Evolutionary conservation across 2,113 vertebrate genomes (phyloP).

Genomic region (Athene noctua): DNA sequence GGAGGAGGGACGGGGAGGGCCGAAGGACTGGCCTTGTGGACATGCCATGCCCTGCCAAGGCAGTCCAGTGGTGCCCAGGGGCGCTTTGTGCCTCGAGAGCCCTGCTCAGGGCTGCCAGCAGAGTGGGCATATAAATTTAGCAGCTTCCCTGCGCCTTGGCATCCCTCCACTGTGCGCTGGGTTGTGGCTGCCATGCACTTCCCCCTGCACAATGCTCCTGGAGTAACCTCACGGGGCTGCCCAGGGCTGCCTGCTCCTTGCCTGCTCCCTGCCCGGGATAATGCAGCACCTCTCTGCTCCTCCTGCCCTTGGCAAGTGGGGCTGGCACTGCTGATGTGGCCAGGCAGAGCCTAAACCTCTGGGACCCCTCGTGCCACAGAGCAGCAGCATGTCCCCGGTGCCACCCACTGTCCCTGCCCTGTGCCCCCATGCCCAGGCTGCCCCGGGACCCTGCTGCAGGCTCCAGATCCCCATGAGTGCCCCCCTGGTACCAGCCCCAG

Average conservation of each 20-base stretch:
- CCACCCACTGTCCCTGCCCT: background rate
- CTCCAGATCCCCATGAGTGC: accelerated
- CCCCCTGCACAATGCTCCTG: accelerated
- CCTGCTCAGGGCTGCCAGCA: accelerated
- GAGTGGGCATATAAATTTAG: accelerated
- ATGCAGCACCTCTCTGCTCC: background rate
- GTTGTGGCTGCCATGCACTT: accelerated
- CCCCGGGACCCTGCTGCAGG: background rate
- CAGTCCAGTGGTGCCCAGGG: background rate
- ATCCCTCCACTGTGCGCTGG: background rate
- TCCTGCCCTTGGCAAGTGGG: background rate
- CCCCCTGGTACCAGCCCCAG: background rate
- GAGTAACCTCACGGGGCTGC: accelerated
- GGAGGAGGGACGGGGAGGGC: constrained; percentile 61
- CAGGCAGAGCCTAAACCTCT: background rate
- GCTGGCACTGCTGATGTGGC: accelerated
- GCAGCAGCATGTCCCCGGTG: background rate
- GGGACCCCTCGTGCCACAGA: background rate
- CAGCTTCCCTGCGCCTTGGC: accelerated
- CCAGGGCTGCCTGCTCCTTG: background rate
- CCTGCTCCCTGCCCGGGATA: background rate
- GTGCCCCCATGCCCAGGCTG: background rate
- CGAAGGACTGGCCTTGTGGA: background rate
- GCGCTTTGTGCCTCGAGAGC: accelerated
- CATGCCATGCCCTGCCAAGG: background rate